Evolutionary conservation across 53 echinoderm and acorn worm species (phyloP), one percentile per base, ranked within the genome.

Genomic region (Holothuria scabra): DNA sequence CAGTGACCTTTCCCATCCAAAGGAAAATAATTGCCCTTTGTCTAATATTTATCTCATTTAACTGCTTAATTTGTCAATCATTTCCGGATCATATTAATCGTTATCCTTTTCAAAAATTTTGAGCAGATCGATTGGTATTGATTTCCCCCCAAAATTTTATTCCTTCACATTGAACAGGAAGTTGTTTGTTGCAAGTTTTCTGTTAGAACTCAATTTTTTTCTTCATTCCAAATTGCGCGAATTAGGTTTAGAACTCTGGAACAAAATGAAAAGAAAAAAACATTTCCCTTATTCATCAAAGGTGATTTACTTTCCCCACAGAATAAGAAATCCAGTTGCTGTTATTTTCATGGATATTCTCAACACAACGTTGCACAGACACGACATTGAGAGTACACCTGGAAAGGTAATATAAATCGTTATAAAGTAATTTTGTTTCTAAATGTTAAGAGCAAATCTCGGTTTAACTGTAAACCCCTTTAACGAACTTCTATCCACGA

Each of bases 261-360:
- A 52, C 2, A 52, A 16, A 52, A 16, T 1, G 18, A 14, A 52
- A 12, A n/a, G n/a, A n/a, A n/a, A n/a, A n/a, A n/a, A 12, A 3
- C 14, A 16, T 14, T 52, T 14, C 3, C 3, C 52, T 52, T 8
- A 52, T 18, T 52, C 18, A 14, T 52, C 52, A 16, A 44, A 44
- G 26, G 29, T 38, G 12, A 37, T 37, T 38, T 14, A n/a, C 52
- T 72, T 28, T 59, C 32, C 55, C 25, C 13, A 10, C 86, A 89
- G 86, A 32, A 35, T 85, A 20, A 89, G 83, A 32, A 88, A 79
- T 19, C 88, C 84, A 9, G 26, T 30, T 4, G 67, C 83, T 31
- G 74, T 90, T 31, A 62, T 90, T 12, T 90, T 86, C 63, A 83
- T 79, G 3, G 86, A 83, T 22, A 83, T 87, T 28, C 41, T 89